Conservation (phyloP, 2,888 invertebrate genomes). For the Craniophora ligustri region DNA sequence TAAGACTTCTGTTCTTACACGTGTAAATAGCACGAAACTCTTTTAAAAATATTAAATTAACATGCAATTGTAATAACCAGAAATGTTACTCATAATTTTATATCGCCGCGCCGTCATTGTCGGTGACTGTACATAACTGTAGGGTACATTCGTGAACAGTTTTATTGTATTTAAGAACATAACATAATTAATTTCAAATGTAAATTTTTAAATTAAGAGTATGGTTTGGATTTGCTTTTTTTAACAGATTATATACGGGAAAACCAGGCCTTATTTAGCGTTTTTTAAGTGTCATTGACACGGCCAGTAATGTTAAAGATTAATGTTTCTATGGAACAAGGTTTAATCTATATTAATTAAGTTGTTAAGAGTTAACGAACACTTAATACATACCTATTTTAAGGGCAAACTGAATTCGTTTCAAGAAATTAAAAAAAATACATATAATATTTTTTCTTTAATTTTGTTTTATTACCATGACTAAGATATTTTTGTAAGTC, state of each 20-base stretch:
- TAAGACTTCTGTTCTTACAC: constrained; percentile 40
- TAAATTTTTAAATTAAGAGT: constrained; percentile 26
- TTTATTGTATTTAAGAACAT: constrained; percentile 50
- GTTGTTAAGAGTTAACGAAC: constrained; percentile 1
- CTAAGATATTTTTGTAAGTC: constrained; percentile 2
- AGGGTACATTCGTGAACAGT: constrained; percentile 58
- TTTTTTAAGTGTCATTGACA: constrained; percentile 2
- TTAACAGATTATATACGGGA: constrained; percentile 1
- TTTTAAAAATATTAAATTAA: constrained; percentile 48
- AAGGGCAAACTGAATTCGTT: constrained; percentile 12
- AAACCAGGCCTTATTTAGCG: not conserved
- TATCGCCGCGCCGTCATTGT: constrained; percentile 52
- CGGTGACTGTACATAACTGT: constrained; percentile 47
- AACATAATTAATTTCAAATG: constrained; percentile 38
- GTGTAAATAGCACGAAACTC: constrained; percentile 36
- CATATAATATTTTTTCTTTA: not conserved
- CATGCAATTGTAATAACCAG: constrained; percentile 53
- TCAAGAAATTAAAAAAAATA: not conserved
- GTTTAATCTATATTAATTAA: constrained; percentile 3
- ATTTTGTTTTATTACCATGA: not conserved
- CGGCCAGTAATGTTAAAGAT: constrained; percentile 5
- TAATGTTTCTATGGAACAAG: too few species aligned
- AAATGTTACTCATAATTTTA: constrained; percentile 59
- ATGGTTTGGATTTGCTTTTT: constrained; percentile 4
- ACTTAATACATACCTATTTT: constrained; percentile 7